Conservation (phyloP, 2,797 vertebrate genomes). For the Lycodopsis pacificus region DNA sequence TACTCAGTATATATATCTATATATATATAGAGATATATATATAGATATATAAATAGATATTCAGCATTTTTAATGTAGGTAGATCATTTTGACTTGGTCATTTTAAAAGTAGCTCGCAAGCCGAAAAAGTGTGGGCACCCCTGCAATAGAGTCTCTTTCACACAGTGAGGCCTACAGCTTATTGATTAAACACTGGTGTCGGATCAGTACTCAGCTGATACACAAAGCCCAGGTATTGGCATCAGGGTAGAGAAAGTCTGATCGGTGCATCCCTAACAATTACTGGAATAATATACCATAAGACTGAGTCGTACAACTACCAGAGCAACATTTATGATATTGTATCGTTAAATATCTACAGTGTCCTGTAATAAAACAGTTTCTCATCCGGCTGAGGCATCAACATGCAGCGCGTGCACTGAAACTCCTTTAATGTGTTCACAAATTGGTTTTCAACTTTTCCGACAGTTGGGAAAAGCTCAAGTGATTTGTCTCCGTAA, state of each 20-base stretch:
- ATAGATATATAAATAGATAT: too few relatives aligned
- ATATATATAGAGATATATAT: too few relatives aligned
- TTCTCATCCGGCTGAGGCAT: conserved; percentile 15
- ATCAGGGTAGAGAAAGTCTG: background rate
- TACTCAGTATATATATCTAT: too few relatives aligned
- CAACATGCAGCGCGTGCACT: conserved; percentile 20
- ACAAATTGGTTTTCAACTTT: conserved; percentile 65
- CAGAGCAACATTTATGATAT: background rate
- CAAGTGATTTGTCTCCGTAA: conserved; percentile 75
- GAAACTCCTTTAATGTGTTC: conserved; percentile 52
- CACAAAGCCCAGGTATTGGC: background rate
- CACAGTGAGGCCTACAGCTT: too few relatives aligned
- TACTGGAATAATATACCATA: background rate
- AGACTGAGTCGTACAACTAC: background rate
- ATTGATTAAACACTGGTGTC: too few relatives aligned
- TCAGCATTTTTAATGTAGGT: too few relatives aligned
- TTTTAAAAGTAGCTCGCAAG: too few relatives aligned
- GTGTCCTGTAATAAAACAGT: background rate
- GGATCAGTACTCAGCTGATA: too few relatives aligned
- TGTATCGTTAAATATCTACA: background rate
- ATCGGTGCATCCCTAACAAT: background rate
- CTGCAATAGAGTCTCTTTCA: too few relatives aligned
- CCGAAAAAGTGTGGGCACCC: too few relatives aligned
- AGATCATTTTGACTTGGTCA: too few relatives aligned
- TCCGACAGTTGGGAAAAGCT: conserved; percentile 68